These are phyloP conservation scores for Otolemur crassicaudatus DNA, from an alignment of 2,797 vertebrate genomes.

Conservation along the genomic window DNA sequence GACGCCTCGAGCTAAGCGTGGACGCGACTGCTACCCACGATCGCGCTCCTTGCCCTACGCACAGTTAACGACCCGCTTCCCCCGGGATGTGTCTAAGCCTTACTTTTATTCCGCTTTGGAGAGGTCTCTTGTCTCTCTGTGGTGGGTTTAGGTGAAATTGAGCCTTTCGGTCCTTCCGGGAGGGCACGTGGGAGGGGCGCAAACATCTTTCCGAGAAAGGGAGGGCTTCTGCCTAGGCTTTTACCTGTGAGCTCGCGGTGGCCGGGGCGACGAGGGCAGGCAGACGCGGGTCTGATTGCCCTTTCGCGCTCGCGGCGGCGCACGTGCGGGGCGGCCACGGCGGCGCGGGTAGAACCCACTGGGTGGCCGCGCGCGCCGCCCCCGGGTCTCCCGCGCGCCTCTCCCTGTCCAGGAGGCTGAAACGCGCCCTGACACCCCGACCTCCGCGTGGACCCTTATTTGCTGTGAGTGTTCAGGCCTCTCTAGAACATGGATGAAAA, in stretches of 20 bases:
- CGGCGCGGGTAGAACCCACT: not conserved
- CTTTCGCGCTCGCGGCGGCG: rapidly evolving
- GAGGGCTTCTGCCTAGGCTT: not conserved
- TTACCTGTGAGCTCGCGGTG: slow-evolving; percentile 44
- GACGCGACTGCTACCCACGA: not conserved
- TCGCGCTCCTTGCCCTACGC: not conserved
- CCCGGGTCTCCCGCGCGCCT: not conserved
- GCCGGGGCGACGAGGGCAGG: not conserved
- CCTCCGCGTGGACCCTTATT: not conserved
- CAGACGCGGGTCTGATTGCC: no score
- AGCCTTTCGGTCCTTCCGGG: not conserved
- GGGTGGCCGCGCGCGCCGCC: not conserved
- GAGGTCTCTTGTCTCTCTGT: not conserved
- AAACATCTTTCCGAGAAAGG: not conserved
- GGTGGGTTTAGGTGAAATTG: not conserved
- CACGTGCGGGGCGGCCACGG: not conserved
- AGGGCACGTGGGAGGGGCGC: slow-evolving; percentile 32
- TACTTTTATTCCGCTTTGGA: not conserved
- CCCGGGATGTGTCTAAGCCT: not conserved
- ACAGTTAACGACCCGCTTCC: not conserved
- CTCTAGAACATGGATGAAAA: slow-evolving; percentile 50
- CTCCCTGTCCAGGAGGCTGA: not conserved
- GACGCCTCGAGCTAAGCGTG: not conserved
- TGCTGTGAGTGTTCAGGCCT: not conserved
- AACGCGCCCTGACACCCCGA: not conserved